Evolutionary conservation across 2,113 vertebrate species (phyloP), one percentile per base, ranked within the genome.

Genomic region (Pachycephala philippinensis): DNA sequence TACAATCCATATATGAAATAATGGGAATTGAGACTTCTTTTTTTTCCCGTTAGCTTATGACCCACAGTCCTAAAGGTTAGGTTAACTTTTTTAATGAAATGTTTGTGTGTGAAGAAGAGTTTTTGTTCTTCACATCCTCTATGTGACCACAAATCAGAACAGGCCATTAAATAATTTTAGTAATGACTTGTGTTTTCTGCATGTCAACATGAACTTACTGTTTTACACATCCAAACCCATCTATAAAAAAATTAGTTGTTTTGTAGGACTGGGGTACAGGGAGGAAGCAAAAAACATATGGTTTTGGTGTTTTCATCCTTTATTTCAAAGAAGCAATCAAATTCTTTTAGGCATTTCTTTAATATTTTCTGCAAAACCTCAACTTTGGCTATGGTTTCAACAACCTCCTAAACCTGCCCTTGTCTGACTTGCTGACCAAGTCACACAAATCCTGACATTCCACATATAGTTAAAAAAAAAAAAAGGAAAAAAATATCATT

Each of bases 401-500:
- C 9, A 57, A 13, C 7, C 23, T 54, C 68, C n/a, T 7, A 57
- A n/a, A 71, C 13, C 31, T 60, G 7, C 15, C 53, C 10, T 35
- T 15, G 39, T 31, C 31, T 76, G 23, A 71, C 18, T 13, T 65
- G 5, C 8, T 45, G 44, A 45, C 19, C 44, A 45, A 45, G 5
- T 61, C 31, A 23, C 39, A 9, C 10, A 90, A 44, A 74, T 28
- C 15, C 31, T 85, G 35, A 40, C 2, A 33, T 31, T 68, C 56
- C 28, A 86, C 27, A 4, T 24, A 42, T n/a, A 42, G 14, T 33
- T 7, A 3, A 31, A 20, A 37, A 76, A 20, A 37, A 76, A 27
- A 54, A 50, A 59, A 20, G 1, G 1, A 5, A 50, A 49, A 61
- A 40, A n/a, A 26, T 1, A 10, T 0, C 1, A 69, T 18, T 1